These are phyloP conservation scores for Clupea harengus DNA, from an alignment of 2,113 vertebrate species.

Conservation along the genomic window DNA sequence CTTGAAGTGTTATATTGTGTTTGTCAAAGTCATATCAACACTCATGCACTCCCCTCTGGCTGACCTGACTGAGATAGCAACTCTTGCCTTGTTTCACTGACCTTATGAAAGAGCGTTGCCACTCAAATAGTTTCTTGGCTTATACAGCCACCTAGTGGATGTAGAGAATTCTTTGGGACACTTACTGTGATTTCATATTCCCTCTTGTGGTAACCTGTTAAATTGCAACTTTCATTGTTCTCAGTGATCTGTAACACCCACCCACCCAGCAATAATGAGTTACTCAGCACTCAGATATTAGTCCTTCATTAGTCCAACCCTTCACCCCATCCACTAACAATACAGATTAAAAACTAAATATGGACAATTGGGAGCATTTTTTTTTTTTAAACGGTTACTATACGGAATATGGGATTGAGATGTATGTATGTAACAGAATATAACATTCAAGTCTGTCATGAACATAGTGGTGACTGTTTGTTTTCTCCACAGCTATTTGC, in stretches of 20 bases:
- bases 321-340: not conserved
- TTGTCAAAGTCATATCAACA: not conserved
- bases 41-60: not conserved
- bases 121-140: not conserved
- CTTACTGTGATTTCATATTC: not conserved
- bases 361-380: not conserved
- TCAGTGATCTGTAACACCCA: not conserved
- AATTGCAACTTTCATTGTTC: not conserved
- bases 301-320: no score
- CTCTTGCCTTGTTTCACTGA: not conserved
- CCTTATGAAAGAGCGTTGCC: not conserved
- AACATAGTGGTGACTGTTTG: not conserved
- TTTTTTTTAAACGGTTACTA: no score
- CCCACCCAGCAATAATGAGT: not conserved
- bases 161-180: not conserved
- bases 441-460: no score
- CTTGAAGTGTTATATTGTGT: not conserved
- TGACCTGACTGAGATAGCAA: not conserved
- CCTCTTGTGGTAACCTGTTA: not conserved
- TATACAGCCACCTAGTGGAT: constrained; percentile 54
- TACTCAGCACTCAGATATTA: no score
- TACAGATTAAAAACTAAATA: not conserved
- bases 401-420: no score
- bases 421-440: no score
- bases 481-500: constrained; percentile 79